Evolutionary conservation across 2,797 vertebrate species (phyloP), one percentile per base, ranked within the genome.

Genomic region (Miichthys miiuy): DNA sequence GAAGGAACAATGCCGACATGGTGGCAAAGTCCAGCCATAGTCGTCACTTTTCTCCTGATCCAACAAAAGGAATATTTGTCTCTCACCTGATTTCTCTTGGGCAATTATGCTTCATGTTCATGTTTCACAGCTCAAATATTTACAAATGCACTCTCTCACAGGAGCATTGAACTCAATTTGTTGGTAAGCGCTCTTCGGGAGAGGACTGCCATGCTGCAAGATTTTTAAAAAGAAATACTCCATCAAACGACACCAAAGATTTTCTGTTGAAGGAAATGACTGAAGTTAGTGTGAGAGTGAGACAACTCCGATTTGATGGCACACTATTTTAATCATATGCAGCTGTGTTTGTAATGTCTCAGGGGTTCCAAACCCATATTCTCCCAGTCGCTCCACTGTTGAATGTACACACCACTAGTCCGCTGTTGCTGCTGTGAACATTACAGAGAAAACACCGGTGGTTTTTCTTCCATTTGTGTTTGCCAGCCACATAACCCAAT

Each of bases 401-500:
- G 87, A 75, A 88, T 87, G 80, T 84, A 88, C 77, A 90, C 84
- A 86, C 75, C 64, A 5, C 72, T 58, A 50, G 58, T 64, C 63
- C 21, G 4, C 68, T 30, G 47, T 82, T 78, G 27, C 85, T 69
- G 68, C 84, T 85, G 66, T 64, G 61, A 85, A 75, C 14, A 72
- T 72, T 89, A 75, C 84, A 81, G 60, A 72, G 77, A 91, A 83
- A 88, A 89, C 85, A 82, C 80, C 85, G 1, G 76, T 63, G 80
- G 66, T 86, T 91, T 77, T 91, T 84, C 85, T 78, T 86, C 74
- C 81, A 78, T 90, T 80, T 92, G 79, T 91, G 88, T 88, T 89
- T 90, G 87, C 62, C 63, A 74, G 87, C 79, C 69, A 69, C 86
- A 86, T 92, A 93, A 93, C 82, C 87, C 84, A 89, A 84, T 90